Evolutionary conservation across 1,140 invertebrate genomes (phyloP).

Genomic region (Zaprionus tsacasi): DNA sequence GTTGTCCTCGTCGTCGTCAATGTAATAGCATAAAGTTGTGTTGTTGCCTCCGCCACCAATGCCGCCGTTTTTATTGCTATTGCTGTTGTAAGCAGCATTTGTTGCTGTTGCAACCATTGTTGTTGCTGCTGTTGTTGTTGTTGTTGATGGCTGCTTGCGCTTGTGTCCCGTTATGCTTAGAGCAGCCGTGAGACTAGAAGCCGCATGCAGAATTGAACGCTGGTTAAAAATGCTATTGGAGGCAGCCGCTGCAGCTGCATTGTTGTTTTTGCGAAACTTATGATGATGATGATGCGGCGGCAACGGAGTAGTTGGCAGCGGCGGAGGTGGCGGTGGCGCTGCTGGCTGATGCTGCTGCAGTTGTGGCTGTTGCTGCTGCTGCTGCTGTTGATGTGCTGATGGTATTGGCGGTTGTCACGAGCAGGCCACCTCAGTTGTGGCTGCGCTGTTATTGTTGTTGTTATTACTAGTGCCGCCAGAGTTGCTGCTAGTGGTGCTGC

Average conservation of each 20-base stretch:
- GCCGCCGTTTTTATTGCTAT: slow-evolving; percentile 40
- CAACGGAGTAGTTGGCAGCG: slow-evolving; percentile 38
- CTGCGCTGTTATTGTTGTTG: slow-evolving; percentile 45
- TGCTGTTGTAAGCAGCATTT: slow-evolving; percentile 38
- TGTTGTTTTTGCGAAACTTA: slow-evolving; percentile 83
- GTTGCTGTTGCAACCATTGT: slow-evolving; percentile 25
- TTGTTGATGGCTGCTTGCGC: slow-evolving; percentile 56
- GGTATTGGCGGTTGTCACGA: slow-evolving; percentile 82
- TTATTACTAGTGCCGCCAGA: slow-evolving; percentile 27
- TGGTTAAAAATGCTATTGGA: slow-evolving; percentile 83
- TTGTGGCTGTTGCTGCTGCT: slow-evolving; percentile 46
- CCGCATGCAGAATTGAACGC: slow-evolving; percentile 67
- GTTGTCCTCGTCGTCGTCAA: slow-evolving; percentile 64
- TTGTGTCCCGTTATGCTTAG: slow-evolving; percentile 74
- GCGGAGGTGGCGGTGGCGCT: slow-evolving; percentile 47
- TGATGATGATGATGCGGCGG: slow-evolving; percentile 63
- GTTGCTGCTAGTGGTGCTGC: slow-evolving; percentile 48
- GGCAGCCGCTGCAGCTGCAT: slow-evolving; percentile 79
- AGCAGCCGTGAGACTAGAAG: slow-evolving; percentile 72
- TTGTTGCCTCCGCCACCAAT: slow-evolving; percentile 33
- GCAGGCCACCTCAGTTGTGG: slow-evolving; percentile 77
- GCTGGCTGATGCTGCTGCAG: slow-evolving; percentile 55
- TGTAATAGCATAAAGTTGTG: slow-evolving; percentile 60
- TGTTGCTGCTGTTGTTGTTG: slow-evolving; percentile 25
- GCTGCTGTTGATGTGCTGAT: slow-evolving; percentile 43